Base-by-base conservation (phyloP, 2,888 invertebrate genomes). In the Panzeria rudis region DNA sequence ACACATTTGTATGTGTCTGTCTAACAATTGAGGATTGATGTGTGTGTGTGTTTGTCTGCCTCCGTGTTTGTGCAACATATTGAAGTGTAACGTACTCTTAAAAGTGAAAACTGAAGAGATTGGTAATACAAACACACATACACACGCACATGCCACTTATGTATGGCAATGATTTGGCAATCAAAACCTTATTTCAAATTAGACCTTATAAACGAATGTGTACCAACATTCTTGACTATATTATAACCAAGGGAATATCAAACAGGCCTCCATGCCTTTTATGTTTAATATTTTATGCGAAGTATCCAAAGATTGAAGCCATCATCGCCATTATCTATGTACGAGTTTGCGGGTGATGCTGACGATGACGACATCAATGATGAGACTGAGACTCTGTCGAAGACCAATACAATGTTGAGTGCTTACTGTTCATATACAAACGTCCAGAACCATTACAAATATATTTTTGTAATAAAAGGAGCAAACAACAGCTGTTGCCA, bases 71-170 rank as follows among this genome's bases (percentile, higher is more conserved):
- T 59, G 38, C 25, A 66, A 3, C 66, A 68, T 73, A 80, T 78
- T 59, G 35, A 83, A 83, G 76, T 80, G 76, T 80, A 76, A 72
- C 80, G 68, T 54, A 41, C 75, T 78, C 50, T 72, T 71, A 76
- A 85, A 85, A 85, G 85, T 85, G 85, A 85, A 85, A 85, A 79
- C 82, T 71, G 54, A 81, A 68, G 44, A 72, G 72, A 85, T 64
- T 85, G 69, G 7, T 15, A 75, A 81, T 9, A 72, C 59, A 38
- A 4, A 71, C 17, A 32, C 23, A 13, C 61, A 68, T 0, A 38
- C 32, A 35, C 13, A n/a, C 2, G 6, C 13, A 41, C 15, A 52
- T 41, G 20, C n/a, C 56, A 15, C 62, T 11, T 47, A n/a, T 72
- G 59, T 80, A 44, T 50, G 71, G 76, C 71, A 77, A 83, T 77